phyloP scores from a whole-genome alignment of 1,140 invertebrate species.

The Branchinecta lindahli region DNA sequence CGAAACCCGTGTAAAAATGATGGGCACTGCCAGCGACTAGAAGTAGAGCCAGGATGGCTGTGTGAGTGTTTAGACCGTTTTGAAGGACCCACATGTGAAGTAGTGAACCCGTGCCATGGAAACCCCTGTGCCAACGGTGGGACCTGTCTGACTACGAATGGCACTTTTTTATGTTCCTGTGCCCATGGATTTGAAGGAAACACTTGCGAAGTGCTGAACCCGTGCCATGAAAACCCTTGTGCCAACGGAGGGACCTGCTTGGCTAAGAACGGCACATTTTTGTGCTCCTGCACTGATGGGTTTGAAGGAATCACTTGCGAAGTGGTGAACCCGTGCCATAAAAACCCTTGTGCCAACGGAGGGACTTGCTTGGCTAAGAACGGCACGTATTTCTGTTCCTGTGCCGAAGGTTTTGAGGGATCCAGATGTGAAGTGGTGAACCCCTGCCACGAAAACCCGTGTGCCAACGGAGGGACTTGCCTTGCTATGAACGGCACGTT shows the following conservation, averaged over 20 bases:
- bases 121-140: slow-evolving; percentile 65
- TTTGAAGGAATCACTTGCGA: slow-evolving; percentile 26
- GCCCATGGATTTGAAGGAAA: slow-evolving; percentile 26
- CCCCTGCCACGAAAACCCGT: slow-evolving; percentile 29
- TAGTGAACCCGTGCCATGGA: slow-evolving; percentile 53
- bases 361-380: slow-evolving; percentile 31
- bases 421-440: slow-evolving; percentile 22
- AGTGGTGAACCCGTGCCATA: slow-evolving; percentile 24
- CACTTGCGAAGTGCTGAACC: slow-evolving; percentile 22
- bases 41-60: background rate
- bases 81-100: slow-evolving; percentile 22
- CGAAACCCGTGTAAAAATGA: background rate
- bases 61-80: slow-evolving; percentile 26
- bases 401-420: slow-evolving; percentile 27
- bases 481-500: slow-evolving; percentile 31
- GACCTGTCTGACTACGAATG: slow-evolving; percentile 44
- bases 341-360: slow-evolving; percentile 31
- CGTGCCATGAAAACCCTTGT: slow-evolving; percentile 31
- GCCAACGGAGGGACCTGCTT: slow-evolving; percentile 32
- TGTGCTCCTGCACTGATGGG: slow-evolving; percentile 26
- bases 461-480: slow-evolving; percentile 33
- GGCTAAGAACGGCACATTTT: slow-evolving; percentile 28
- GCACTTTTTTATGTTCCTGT: slow-evolving; percentile 28
- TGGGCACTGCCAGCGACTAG: background rate
- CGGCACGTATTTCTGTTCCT: slow-evolving; percentile 27